phyloP scores from a whole-genome alignment of 2,888 invertebrate genomes.

The Siphlonurus alternatus region DNA sequence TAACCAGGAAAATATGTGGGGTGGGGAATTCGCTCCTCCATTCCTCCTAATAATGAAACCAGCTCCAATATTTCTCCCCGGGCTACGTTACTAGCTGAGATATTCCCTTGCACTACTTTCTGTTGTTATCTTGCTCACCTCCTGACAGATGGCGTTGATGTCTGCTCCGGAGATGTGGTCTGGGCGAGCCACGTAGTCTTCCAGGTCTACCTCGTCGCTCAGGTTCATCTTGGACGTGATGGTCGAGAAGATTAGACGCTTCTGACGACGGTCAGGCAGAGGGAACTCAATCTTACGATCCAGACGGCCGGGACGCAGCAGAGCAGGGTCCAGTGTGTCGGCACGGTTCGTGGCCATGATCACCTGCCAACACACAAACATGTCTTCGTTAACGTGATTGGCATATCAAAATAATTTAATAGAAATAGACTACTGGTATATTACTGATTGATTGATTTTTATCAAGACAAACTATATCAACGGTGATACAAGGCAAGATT shows the following conservation, averaged over 20 bases:
- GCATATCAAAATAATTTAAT: neutral
- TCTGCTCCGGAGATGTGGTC: slow-evolving; percentile 99
- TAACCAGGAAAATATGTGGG: too few species aligned
- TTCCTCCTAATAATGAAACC: too few species aligned
- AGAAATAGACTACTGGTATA: slow-evolving; percentile 21
- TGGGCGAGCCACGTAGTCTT: slow-evolving; percentile 96
- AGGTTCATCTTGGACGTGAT: slow-evolving; percentile 95
- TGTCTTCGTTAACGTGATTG: neutral
- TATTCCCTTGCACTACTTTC: too few species aligned
- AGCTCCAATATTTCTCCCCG: too few species aligned
- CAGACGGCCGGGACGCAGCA: slow-evolving; percentile 84
- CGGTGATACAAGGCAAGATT: neutral
- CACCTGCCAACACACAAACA: slow-evolving; percentile 28
- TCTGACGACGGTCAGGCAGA: slow-evolving; percentile 74
- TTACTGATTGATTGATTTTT: neutral
- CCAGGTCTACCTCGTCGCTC: slow-evolving; percentile 96
- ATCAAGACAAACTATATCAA: slow-evolving; percentile 7
- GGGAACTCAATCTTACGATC: slow-evolving; percentile 99
- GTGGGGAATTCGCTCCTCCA: too few species aligned
- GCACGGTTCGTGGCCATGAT: slow-evolving; percentile 96
- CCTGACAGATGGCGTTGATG: slow-evolving; percentile 99
- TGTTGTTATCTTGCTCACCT: too few species aligned
- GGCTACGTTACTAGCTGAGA: too few species aligned
- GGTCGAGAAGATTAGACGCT: slow-evolving; percentile 94
- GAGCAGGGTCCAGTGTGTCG: slow-evolving; percentile 96